These are phyloP conservation scores for Euborellia annulipes DNA, from an alignment of 1,140 invertebrate genomes.

Conservation along the genomic window DNA sequence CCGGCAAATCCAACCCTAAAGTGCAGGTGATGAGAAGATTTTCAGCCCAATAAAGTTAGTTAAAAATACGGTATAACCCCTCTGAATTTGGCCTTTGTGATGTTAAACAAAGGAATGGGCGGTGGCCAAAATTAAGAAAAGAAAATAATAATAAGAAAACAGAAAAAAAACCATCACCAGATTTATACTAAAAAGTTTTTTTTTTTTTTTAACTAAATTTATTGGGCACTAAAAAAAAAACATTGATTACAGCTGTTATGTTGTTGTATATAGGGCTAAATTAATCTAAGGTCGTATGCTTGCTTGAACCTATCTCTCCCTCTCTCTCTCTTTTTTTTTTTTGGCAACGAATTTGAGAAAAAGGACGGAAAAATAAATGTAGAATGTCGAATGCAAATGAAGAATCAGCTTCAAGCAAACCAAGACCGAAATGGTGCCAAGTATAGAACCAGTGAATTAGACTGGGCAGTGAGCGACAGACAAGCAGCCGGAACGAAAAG, in stretches of 20 bases:
- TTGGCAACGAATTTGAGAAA: slow-evolving; percentile 9
- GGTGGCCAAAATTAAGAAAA: too few species aligned
- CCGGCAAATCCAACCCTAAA: background rate
- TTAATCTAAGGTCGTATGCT: background rate
- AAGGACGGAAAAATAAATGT: slow-evolving; percentile 14
- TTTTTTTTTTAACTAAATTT: slow-evolving; percentile 34
- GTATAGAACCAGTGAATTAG: too few species aligned
- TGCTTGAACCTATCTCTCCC: background rate
- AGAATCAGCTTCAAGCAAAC: slow-evolving; percentile 7
- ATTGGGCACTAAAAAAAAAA: slow-evolving; percentile 35
- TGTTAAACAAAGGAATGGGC: too few species aligned
- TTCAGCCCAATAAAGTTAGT: slow-evolving; percentile 28
- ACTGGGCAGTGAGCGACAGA: too few species aligned
- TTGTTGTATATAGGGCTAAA: background rate
- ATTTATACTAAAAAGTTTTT: background rate
- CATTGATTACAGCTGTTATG: too few species aligned
- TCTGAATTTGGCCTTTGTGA: too few species aligned
- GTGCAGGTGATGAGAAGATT: background rate
- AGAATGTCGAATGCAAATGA: slow-evolving; percentile 20
- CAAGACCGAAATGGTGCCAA: too few species aligned
- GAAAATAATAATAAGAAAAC: too few species aligned
- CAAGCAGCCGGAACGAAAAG: too few species aligned
- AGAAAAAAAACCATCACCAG: too few species aligned
- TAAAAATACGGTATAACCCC: slow-evolving; percentile 1
- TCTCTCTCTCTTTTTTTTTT: too few species aligned